Base-by-base conservation (phyloP, 2,113 vertebrate species). In the Hypomesus transpacificus region DNA sequence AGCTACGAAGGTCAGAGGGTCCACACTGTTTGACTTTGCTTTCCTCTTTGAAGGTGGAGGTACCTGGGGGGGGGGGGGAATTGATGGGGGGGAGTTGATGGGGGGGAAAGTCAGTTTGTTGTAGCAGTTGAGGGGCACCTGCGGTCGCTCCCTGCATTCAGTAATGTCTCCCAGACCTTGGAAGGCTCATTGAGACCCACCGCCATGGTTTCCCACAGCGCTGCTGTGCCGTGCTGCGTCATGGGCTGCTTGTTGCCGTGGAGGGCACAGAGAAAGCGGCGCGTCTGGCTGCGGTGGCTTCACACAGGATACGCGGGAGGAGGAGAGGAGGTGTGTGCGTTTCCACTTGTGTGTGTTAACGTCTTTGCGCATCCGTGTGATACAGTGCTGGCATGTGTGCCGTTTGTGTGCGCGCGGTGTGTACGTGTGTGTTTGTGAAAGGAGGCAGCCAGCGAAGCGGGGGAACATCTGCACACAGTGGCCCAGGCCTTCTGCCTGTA, bases 391-490 rank as follows among this genome's bases (percentile, higher is more conserved):
- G 24, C 6, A 1, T 11, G 56, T 13, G 3, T 54, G 17, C 16
- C 21, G 46, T 22, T 11, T 46, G 17, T 14, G 58, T 28, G 66
- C 53, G 34, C 21, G 50, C 74, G 70, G 52, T 21, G 61, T 67
- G 57, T 26, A 73, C 79, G 80, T 82, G 83, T 83, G 82, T 56
- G 59, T 75, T 70, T 78, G 64, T 57, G 75, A 57, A 66, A 28
- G n/a, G 6, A 80, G 74, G 82, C 80, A 85, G 85, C 83, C 80
- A 84, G 66, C 68, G 74, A 86, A 88, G 86, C 86, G 77, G 75
- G 83, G 84, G 81, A 91, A 90, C 89, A 90, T 92, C 91, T 92
- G 91, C 86, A 88, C 81, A 75, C 86, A 81, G 82, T 84, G 86
- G 82, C 89, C 75, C 86, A 87, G 86, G 83, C 85, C 86, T 88